A percentile compares a stretch with the other conserved stretches of the same genome.
Conservation (phyloP, 2,113 vertebrate species). For the Hydrochoerus hydrochaeris region DNA sequence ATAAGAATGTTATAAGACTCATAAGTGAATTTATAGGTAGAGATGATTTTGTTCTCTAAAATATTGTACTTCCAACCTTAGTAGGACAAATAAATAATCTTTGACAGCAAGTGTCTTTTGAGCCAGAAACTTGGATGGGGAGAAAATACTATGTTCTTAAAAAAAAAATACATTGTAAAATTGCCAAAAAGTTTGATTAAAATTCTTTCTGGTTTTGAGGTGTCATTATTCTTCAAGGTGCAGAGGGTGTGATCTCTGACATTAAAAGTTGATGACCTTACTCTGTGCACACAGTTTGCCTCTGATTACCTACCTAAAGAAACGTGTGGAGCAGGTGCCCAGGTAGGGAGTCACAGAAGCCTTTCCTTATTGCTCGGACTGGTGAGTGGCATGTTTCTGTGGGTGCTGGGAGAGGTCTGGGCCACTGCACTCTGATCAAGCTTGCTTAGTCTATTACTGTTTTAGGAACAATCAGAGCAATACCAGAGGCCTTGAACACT, state of each 20-base stretch:
- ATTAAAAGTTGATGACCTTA: neutral
- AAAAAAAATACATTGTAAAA: neutral
- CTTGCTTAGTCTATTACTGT: neutral
- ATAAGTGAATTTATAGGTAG: neutral
- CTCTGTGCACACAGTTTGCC: neutral
- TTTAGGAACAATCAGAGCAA: conserved; percentile 21
- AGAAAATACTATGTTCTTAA: conserved; percentile 3
- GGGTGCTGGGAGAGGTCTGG: neutral
- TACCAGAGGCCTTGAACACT: neutral
- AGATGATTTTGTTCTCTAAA: neutral
- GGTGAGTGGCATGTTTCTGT: neutral
- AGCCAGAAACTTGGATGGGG: neutral
- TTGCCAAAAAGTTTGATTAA: neutral
- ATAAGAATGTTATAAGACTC: neutral
- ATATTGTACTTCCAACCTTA: conserved; percentile 9
- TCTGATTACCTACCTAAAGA: neutral
- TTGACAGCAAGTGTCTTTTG: neutral
- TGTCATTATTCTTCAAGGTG: conserved; percentile 2
- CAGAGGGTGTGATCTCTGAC: neutral
- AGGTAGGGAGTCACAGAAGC: neutral
- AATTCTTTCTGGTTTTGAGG: neutral
- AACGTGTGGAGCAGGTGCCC: neutral
- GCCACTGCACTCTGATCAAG: neutral
- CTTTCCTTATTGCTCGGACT: conserved; percentile 10
- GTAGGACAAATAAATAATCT: neutral